phyloP scores from a whole-genome alignment of 2,888 invertebrate genomes.

The Dicyrtomina minuta region DNA sequence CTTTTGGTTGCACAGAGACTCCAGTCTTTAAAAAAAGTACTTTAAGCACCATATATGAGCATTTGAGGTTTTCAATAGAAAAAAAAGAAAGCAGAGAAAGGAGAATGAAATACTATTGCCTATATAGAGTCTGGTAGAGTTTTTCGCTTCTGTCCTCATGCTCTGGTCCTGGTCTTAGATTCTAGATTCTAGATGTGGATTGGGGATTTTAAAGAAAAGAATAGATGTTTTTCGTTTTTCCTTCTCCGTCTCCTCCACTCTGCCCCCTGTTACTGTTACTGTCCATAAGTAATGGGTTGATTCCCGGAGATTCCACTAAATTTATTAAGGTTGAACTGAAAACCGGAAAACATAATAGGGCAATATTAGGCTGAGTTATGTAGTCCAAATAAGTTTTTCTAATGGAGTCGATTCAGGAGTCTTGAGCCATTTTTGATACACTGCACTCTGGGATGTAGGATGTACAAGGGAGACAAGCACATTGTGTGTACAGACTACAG shows the following conservation, averaged over 20 bases:
- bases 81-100: too few relatives aligned
- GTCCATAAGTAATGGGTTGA: conserved; percentile 46
- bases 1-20: too few relatives aligned
- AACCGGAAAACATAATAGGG: conserved; percentile 54
- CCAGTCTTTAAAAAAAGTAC: too few relatives aligned
- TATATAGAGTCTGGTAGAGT: not conserved
- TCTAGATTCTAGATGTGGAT: too few relatives aligned
- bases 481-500: conserved; percentile 19
- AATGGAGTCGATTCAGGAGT: conserved; percentile 46
- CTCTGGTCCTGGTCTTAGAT: not conserved
- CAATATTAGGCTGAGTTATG: conserved; percentile 53
- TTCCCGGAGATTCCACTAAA: conserved; percentile 47
- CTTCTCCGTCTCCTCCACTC: too few relatives aligned
- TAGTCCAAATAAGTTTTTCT: conserved; percentile 51
- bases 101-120: too few relatives aligned
- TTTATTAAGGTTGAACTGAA: conserved; percentile 52
- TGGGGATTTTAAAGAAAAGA: conserved; percentile 4
- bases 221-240: conserved; percentile 32
- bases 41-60: too few relatives aligned
- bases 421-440: conserved; percentile 19
- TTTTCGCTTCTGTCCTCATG: not conserved
- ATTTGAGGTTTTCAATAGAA: too few relatives aligned
- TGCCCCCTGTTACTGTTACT: too few relatives aligned
- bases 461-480: too few relatives aligned
- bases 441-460: too few relatives aligned